These are phyloP conservation scores for Ciconia stormi DNA, from an alignment of 2,113 vertebrate genomes.

Conservation along the genomic window DNA sequence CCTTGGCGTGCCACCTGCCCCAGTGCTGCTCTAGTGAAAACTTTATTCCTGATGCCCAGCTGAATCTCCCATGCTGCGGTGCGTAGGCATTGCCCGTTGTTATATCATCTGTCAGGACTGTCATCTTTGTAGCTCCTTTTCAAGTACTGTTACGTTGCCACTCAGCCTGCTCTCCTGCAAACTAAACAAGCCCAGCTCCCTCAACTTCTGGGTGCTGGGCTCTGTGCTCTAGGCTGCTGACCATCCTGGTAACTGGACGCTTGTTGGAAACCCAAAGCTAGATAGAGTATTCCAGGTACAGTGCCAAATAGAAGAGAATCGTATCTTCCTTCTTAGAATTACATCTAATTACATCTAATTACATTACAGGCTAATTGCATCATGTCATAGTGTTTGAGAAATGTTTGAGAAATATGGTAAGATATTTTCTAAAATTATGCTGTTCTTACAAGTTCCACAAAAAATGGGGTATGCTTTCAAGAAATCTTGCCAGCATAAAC, in stretches of 20 bases:
- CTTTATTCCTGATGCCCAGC: background rate
- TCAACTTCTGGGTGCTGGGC: background rate
- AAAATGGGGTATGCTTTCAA: background rate
- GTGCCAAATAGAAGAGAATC: background rate
- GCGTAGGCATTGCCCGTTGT: background rate
- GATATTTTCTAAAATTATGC: background rate
- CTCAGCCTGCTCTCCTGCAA: background rate
- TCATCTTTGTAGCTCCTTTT: background rate
- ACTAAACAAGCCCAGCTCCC: background rate
- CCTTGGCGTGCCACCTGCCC: rapidly evolving
- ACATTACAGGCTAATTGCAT: background rate
- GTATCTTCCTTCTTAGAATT: background rate
- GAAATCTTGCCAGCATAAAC: background rate
- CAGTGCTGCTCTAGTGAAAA: background rate
- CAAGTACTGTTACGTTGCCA: background rate
- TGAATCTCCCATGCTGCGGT: background rate
- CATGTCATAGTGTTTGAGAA: background rate
- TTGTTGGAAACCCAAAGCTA: background rate
- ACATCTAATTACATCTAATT: background rate
- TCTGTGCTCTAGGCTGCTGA: background rate
- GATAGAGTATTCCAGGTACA: background rate
- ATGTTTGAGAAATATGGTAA: background rate
- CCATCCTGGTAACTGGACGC: background rate
- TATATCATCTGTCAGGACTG: background rate
- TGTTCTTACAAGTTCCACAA: background rate